Evolutionary conservation across 53 echinoderm and acorn worm species (phyloP), one percentile per base, ranked within the genome.

Genomic region (Crossaster papposus): DNA sequence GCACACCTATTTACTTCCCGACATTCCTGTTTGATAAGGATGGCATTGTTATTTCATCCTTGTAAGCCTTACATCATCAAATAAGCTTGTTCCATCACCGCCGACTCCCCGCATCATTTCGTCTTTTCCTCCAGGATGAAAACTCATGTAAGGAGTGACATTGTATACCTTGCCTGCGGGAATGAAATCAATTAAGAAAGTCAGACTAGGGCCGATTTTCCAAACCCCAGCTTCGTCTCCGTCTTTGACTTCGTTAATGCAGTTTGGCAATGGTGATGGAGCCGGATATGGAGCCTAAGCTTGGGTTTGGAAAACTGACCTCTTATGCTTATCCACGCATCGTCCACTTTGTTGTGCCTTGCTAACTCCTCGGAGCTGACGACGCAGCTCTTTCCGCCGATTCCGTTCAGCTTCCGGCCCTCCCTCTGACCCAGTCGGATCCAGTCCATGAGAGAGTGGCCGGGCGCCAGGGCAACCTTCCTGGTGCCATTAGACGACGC

Each of bases 381-480:
- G 5, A 90, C 84, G 63, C 85, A 55, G 63, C 71, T 70, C 77
- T 91, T 80, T 12, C 98, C 98, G 37, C 85, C 90, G 12, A 92
- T 71, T 0, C 98, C 95, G 72, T 95, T 97, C 63, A 97, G 82
- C 22, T 62, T 81, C 10, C 77, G 72, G 1, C 98, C 98, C 85
- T 94, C 88, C 71, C 90, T 92, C 83, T 96, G 92, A 32, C 94
- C 98, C 32, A 97, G 88, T 15, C 96, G 82, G 14, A 97, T 93
- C 98, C 98, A 97, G 83, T 97, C 98, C 98, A 97, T 97, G 2
- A 97, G 89, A 14, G 95, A 95, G 58, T 94, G 94, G 28, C 98
- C 98, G 1, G 94, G 95, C 15, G 93, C 94, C 33, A 97, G 90
- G 70, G 95, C 90, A 26, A 96, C 94, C 85, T 97, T 95, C 77